Conservation (phyloP, 1,140 invertebrate genomes). For the Drosophila carrolli region DNA sequence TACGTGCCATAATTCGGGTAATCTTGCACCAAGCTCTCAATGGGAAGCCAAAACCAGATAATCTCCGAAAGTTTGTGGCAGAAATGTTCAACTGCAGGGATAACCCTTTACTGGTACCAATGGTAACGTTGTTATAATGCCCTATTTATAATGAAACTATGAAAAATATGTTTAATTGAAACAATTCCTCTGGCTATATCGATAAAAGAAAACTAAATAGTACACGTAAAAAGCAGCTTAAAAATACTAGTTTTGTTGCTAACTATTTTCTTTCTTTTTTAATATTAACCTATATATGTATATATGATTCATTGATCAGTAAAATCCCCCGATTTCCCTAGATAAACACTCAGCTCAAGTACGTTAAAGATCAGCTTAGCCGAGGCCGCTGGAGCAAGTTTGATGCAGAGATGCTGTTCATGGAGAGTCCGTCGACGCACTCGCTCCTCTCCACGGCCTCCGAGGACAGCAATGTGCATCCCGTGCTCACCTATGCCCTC, state of each 20-base stretch:
- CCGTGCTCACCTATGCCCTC: slow-evolving; percentile 62
- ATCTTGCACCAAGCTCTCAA: slow-evolving; percentile 61
- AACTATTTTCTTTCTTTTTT: too few species aligned
- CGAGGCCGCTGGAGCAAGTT: slow-evolving; percentile 67
- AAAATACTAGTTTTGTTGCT: too few species aligned
- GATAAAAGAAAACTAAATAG: too few species aligned
- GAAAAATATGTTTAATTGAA: too few species aligned
- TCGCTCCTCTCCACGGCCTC: slow-evolving; percentile 61
- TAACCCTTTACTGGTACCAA: slow-evolving; percentile 52
- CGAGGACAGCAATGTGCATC: slow-evolving; percentile 52
- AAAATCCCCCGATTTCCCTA: not conserved
- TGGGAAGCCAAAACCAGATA: slow-evolving; percentile 32
- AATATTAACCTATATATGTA: too few species aligned
- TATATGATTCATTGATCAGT: too few species aligned
- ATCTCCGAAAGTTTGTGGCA: slow-evolving; percentile 48
- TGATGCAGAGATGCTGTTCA: slow-evolving; percentile 63
- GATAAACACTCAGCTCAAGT: slow-evolving; percentile 65
- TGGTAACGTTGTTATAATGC: slow-evolving; percentile 28
- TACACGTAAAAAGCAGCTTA: too few species aligned
- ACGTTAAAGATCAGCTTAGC: slow-evolving; percentile 61
- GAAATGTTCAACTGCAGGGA: slow-evolving; percentile 55
- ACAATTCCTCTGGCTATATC: too few species aligned
- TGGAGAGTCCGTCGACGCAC: slow-evolving; percentile 62
- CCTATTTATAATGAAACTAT: too few species aligned
- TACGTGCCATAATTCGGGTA: slow-evolving; percentile 65